A percentile compares a stretch with the other conserved stretches of the same genome.
phyloP scores from a whole-genome alignment of 2,797 vertebrate genomes.

The Urosaurus nigricauda region DNA sequence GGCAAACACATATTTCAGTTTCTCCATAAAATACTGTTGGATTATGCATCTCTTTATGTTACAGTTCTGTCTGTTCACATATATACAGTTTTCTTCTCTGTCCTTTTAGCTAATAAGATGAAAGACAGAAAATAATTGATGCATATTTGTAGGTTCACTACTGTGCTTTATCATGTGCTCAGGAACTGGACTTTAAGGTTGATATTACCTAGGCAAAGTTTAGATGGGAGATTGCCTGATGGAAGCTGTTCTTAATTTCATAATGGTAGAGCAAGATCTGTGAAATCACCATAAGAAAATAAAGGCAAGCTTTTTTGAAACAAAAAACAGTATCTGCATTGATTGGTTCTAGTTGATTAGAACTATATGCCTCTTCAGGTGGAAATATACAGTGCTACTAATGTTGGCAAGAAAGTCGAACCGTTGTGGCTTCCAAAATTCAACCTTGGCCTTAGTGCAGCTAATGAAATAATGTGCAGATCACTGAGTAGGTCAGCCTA shows the following conservation, averaged over 20 bases:
- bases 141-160: too few relatives aligned
- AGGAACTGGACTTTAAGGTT: neutral
- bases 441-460: constrained; percentile 71
- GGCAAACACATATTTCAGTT: neutral
- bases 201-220: too few relatives aligned
- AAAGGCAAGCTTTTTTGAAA: neutral
- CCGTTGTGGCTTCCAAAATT: constrained; percentile 77
- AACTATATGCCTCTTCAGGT: neutral
- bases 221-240: neutral
- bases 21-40: neutral
- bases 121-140: neutral
- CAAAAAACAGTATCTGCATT: neutral
- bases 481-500: constrained; percentile 82
- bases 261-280: neutral
- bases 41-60: too few relatives aligned
- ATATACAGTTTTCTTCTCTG: neutral
- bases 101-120: neutral
- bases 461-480: constrained; percentile 82
- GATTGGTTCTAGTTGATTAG: neutral
- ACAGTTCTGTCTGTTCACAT: neutral
- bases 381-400: neutral
- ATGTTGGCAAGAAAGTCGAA: constrained; percentile 52
- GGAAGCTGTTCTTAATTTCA: neutral
- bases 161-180: neutral
- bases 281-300: neutral